Conservation (phyloP, 2,797 vertebrate genomes). For the Diplodus puntazzo region DNA sequence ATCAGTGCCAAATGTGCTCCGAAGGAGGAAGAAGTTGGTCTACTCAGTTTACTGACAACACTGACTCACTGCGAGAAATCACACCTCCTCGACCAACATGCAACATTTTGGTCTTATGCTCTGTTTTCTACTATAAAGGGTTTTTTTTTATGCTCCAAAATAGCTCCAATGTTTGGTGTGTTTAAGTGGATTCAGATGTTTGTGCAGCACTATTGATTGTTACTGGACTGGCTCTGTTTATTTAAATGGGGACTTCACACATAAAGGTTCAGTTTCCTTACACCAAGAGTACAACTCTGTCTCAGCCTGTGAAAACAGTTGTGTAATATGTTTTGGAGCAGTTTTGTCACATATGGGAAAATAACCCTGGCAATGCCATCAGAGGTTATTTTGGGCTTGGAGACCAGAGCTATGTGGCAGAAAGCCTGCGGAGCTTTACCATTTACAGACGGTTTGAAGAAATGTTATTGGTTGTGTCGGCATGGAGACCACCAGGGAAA, state of each 20-base stretch:
- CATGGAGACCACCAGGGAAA: not conserved
- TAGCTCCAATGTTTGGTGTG: constrained; percentile 18
- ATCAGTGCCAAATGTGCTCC: constrained; percentile 30
- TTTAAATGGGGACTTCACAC: constrained; percentile 27
- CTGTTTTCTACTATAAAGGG: constrained; percentile 30
- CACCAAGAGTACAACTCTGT: not conserved
- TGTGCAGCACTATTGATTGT: constrained; percentile 28
- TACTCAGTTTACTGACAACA: constrained; percentile 35
- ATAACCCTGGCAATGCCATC: constrained; percentile 4
- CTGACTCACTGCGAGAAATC: constrained; percentile 29
- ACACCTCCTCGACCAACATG: constrained; percentile 22
- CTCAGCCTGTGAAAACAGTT: not conserved
- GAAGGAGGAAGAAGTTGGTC: constrained; percentile 21
- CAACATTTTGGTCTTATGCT: constrained; percentile 24
- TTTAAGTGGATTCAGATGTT: constrained; percentile 27
- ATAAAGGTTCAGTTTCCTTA: constrained; percentile 9
- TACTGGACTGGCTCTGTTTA: not conserved
- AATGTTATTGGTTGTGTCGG: not conserved
- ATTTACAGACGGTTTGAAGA: not conserved
- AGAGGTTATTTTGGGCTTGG: constrained; percentile 13
- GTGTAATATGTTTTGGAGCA: not conserved
- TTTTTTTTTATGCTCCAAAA: constrained; percentile 5
- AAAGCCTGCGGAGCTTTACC: not conserved
- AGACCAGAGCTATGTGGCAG: constrained; percentile 12
- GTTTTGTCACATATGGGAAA: constrained; percentile 3